phyloP scores from a whole-genome alignment of 1,140 invertebrate genomes.

The Agraylea sexmaculata region DNA sequence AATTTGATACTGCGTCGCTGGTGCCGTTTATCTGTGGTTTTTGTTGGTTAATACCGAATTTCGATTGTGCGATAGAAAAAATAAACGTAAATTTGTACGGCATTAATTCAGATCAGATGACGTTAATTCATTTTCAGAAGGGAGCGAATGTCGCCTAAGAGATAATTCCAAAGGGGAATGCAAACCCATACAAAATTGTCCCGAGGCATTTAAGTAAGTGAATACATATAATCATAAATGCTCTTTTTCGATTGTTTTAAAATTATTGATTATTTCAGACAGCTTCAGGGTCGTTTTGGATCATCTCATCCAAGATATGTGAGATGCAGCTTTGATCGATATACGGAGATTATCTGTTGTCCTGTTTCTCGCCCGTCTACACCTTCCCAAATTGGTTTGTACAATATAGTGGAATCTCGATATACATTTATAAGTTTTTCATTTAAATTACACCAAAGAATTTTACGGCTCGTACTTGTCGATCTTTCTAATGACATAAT shows the following conservation, averaged over 20 bases:
- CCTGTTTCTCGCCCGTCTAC: too few relatives aligned
- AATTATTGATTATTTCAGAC: not conserved
- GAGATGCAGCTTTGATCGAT: conserved; percentile 27
- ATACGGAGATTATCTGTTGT: conserved; percentile 27
- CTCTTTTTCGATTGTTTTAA: not conserved
- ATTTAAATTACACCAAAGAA: too few relatives aligned
- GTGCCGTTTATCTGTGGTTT: not conserved
- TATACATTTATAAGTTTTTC: too few relatives aligned
- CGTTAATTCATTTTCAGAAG: conserved; percentile 3
- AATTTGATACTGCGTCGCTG: not conserved
- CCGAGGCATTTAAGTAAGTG: conserved; percentile 9
- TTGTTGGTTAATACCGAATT: not conserved
- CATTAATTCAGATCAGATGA: not conserved
- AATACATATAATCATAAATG: not conserved
- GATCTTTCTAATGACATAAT: not conserved
- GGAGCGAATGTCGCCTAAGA: not conserved
- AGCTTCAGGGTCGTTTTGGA: not conserved
- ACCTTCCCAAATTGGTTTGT: too few relatives aligned
- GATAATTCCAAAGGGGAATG: conserved; percentile 9
- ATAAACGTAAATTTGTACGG: not conserved
- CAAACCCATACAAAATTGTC: conserved; percentile 4
- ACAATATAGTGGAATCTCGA: too few relatives aligned
- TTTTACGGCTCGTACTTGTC: conserved; percentile 5
- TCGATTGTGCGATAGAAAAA: not conserved
- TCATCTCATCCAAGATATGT: not conserved